Evolutionary conservation across 1,140 invertebrate species (phyloP).

Genomic region (Conus betulinus): DNA sequence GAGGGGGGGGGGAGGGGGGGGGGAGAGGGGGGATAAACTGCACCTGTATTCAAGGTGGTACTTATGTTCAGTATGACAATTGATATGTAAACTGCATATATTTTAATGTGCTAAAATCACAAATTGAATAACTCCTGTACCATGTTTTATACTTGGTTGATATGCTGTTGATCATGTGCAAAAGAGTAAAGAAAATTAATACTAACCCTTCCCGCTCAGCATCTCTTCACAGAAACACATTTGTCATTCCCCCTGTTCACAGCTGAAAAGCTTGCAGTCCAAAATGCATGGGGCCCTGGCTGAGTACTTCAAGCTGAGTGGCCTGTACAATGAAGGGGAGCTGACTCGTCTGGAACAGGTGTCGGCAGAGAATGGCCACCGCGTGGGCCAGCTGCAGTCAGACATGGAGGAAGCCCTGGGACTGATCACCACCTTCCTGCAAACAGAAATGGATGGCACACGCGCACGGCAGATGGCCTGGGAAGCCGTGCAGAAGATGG

Average conservation of each 20-base stretch:
- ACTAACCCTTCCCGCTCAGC: no score
- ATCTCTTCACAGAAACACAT: no score
- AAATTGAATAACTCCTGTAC: no score
- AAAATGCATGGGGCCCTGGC: constrained; percentile 65
- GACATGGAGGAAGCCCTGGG: constrained; percentile 63
- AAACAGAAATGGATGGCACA: constrained; percentile 59
- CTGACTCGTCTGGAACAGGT: constrained; percentile 57
- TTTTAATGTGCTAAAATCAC: no score
- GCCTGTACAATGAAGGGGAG: constrained; percentile 64
- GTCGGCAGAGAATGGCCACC: constrained; percentile 49
- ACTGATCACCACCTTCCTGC: constrained; percentile 62
- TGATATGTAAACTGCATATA: no score
- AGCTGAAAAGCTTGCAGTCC: constrained; percentile 66
- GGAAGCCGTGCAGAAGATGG: constrained; percentile 43
- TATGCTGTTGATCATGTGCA: no score
- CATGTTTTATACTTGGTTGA: no score
- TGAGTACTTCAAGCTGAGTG: constrained; percentile 66
- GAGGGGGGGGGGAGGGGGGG: no score
- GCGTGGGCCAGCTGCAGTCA: constrained; percentile 60
- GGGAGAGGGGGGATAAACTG: neutral
- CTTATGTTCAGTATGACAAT: neutral
- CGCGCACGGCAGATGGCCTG: constrained; percentile 51
- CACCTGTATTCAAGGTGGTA: neutral
- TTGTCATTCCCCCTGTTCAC: constrained; percentile 8
- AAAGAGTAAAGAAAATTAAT: no score